Conservation (phyloP, 1,140 invertebrate genomes). For the Heliconius himera region DNA sequence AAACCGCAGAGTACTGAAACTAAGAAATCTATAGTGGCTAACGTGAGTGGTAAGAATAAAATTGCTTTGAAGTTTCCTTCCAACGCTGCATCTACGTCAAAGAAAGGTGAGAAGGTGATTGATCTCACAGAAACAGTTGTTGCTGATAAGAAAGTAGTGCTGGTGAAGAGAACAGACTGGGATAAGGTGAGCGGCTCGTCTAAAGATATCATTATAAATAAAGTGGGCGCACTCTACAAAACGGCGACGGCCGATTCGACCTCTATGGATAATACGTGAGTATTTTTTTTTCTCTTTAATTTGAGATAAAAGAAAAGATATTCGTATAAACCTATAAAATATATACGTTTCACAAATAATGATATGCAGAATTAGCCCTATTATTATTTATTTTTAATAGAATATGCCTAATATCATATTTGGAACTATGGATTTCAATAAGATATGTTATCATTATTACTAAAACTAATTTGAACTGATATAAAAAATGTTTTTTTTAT, state of each 20-base stretch:
- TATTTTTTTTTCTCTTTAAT: neutral
- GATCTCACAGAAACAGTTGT: slow-evolving; percentile 25
- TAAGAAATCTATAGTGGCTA: neutral
- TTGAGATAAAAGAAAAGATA: no score
- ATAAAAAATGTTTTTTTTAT: neutral
- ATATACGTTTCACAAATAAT: no score
- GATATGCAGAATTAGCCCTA: no score
- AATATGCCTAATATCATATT: no score
- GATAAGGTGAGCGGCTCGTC: slow-evolving; percentile 36
- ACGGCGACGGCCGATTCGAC: neutral
- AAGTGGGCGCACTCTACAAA: slow-evolving; percentile 16
- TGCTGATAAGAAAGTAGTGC: slow-evolving; percentile 4
- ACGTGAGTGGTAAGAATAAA: neutral
- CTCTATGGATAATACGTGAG: slow-evolving; percentile 9
- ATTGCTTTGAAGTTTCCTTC: neutral
- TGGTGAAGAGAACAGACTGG: slow-evolving; percentile 12
- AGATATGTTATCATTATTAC: no score
- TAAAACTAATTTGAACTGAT: no score
- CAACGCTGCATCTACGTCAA: neutral
- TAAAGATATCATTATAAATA: slow-evolving; percentile 45
- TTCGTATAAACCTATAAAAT: no score
- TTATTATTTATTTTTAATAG: no score
- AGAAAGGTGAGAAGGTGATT: slow-evolving; percentile 19
- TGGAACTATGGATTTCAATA: no score
- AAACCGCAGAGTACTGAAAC: neutral